Evolutionary conservation across 1,140 invertebrate genomes (phyloP).

Genomic region (Leptinotarsa lineolata): DNA sequence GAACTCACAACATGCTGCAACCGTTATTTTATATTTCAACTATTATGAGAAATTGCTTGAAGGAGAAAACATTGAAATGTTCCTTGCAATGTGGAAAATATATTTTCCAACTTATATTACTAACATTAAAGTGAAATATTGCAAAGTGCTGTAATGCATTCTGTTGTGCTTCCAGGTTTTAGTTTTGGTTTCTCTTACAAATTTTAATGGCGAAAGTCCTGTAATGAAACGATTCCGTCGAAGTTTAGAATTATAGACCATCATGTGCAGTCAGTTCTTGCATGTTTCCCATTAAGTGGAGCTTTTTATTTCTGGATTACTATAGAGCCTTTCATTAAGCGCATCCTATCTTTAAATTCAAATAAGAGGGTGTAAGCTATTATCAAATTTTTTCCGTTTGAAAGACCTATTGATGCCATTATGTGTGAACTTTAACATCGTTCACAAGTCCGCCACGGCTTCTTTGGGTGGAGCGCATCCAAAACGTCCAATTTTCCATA

Average conservation of each 20-base stretch:
- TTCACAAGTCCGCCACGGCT: no score
- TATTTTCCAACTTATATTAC: conserved; percentile 9
- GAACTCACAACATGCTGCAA: not conserved
- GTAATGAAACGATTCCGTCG: not conserved
- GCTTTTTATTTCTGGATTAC: no score
- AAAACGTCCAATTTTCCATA: no score
- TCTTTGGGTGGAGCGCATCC: no score
- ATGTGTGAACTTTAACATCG: no score
- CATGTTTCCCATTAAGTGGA: no score
- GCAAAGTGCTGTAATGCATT: not conserved
- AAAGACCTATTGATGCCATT: no score
- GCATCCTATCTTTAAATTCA: no score
- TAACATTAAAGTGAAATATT: conserved; percentile 7
- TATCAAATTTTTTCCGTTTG: no score
- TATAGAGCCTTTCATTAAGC: no score
- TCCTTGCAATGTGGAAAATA: not conserved
- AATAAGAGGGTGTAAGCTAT: no score
- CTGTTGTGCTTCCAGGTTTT: not conserved
- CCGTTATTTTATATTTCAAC: conserved; percentile 3
- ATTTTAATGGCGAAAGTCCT: not conserved
- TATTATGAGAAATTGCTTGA: not conserved
- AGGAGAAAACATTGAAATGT: not conserved
- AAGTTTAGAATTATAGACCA: not conserved
- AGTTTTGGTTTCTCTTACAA: not conserved
- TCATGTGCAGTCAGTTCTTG: no score